These are phyloP conservation scores for Sanderia malayensis DNA, from an alignment of 30 jellyfish, hydroid and myxozoan species.

Conservation along the genomic window DNA sequence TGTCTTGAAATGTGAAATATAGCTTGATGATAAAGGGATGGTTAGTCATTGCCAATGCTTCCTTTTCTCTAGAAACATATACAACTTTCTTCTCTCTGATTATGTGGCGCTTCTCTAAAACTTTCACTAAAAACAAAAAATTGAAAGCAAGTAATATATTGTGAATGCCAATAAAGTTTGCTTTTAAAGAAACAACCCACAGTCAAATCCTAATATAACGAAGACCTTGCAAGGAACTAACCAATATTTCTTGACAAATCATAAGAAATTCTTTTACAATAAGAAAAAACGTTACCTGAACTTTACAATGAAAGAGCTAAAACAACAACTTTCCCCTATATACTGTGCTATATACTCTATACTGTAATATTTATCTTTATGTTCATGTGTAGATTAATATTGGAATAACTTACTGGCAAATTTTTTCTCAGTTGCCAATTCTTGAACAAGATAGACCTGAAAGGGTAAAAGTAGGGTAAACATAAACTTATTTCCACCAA, in stretches of 20 bases:
- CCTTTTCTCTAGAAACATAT: slow-evolving; percentile 91
- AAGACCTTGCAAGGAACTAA: too few relatives aligned
- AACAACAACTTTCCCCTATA: too few relatives aligned
- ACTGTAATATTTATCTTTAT: too few relatives aligned
- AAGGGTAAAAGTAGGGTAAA: slow-evolving; percentile 5
- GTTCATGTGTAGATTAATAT: too few relatives aligned
- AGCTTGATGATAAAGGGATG: slow-evolving; percentile 91
- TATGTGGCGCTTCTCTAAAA: slow-evolving; percentile 83
- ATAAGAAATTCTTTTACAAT: not conserved
- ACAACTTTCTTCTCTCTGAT: slow-evolving; percentile 84
- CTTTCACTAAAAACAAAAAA: slow-evolving; percentile 63
- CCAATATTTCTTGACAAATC: not conserved
- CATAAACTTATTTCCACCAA: too few relatives aligned
- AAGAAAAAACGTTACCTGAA: too few relatives aligned
- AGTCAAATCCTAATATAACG: too few relatives aligned
- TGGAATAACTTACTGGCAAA: slow-evolving; percentile 69
- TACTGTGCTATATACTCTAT: too few relatives aligned
- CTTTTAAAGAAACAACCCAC: not conserved
- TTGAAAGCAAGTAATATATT: too few relatives aligned
- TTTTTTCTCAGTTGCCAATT: slow-evolving; percentile 47
- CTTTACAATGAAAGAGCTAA: too few relatives aligned
- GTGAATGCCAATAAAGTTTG: not conserved
- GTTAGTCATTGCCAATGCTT: slow-evolving; percentile 87
- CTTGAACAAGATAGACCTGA: slow-evolving; percentile 75
- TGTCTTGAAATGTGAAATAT: slow-evolving; percentile 95